Conservation (phyloP, 2,113 vertebrate species). For the Thamnaconus septentrionalis region DNA sequence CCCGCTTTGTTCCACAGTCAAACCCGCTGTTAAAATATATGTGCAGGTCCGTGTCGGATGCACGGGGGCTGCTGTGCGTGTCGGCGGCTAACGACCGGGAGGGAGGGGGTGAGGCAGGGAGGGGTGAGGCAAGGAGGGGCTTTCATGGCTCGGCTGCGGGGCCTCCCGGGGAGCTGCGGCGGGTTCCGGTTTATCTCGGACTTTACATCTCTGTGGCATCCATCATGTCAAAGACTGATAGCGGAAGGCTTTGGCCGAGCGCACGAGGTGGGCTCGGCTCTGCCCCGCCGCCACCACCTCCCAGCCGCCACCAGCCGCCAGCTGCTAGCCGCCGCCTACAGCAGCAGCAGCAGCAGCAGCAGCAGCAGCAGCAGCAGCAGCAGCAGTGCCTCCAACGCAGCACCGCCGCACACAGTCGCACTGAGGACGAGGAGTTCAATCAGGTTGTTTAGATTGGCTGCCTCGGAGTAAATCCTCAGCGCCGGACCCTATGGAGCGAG, state of each 20-base stretch:
- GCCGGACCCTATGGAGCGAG: constrained; percentile 69
- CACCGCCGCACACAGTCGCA: constrained; percentile 16
- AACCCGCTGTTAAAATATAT: constrained; percentile 45
- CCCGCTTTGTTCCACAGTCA: constrained; percentile 9
- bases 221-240: constrained; percentile 64
- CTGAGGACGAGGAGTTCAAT: constrained; percentile 64
- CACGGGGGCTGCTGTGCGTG: constrained; percentile 15
- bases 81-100: constrained; percentile 36
- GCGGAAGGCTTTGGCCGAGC: constrained; percentile 49
- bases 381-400: no score
- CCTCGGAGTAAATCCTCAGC: constrained; percentile 73
- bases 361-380: no score
- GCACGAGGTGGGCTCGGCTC: constrained; percentile 28
- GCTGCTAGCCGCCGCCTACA: background rate
- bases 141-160: constrained; percentile 50
- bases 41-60: constrained; percentile 17
- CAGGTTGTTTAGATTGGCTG: constrained; percentile 77
- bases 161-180: constrained; percentile 35
- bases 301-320: constrained; percentile 2
- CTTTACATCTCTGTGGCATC: constrained; percentile 66
- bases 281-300: background rate
- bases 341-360: no score
- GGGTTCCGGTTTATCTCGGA: constrained; percentile 64
- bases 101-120: constrained; percentile 10
- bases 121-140: constrained; percentile 9